phyloP scores from a whole-genome alignment of 1,140 invertebrate genomes.

The Cheumatopsyche charites region DNA sequence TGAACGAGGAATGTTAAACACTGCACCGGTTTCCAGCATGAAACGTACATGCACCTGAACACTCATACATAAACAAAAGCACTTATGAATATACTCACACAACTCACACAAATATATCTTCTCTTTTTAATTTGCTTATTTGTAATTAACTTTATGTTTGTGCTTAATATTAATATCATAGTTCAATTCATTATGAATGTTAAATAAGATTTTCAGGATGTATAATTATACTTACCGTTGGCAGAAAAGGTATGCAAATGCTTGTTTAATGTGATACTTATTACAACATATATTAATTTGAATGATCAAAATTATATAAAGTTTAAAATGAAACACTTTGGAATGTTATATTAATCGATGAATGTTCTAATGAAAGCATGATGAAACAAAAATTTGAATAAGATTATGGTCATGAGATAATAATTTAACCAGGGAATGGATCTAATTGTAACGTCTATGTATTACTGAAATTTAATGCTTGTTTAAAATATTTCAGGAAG shows the following conservation, averaged over 20 bases:
- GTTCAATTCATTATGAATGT: no score
- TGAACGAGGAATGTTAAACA: background rate
- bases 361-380: background rate
- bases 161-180: background rate
- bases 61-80: conserved; percentile 8
- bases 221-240: no score
- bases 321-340: no score
- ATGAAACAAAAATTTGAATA: background rate
- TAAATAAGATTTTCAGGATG: no score
- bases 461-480: background rate
- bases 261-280: no score
- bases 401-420: background rate
- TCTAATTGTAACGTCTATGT: background rate
- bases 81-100: no score
- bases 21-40: background rate
- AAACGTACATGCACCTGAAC: no score
- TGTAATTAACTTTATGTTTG: background rate
- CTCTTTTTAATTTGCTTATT: background rate
- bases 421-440: background rate
- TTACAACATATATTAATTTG: no score
- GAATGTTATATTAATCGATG: no score
- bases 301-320: no score
- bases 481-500: conserved; percentile 49
- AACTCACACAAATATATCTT: background rate
- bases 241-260: no score